These are phyloP conservation scores for Pheucticus melanocephalus DNA, from an alignment of 2,113 vertebrate species.

Conservation along the genomic window DNA sequence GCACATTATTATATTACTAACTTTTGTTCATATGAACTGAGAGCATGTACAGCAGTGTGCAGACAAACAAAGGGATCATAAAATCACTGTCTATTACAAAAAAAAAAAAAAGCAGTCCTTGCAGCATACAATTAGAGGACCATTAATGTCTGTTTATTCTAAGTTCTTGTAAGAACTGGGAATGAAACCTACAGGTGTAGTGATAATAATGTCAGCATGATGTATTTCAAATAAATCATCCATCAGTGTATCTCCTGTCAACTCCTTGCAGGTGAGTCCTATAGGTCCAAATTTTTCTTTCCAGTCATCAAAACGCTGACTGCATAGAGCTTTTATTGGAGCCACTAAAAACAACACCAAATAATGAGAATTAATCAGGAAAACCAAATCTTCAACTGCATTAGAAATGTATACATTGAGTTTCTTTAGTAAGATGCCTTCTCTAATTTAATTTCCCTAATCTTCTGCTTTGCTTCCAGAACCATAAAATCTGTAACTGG, in stretches of 20 bases:
- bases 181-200: slow-evolving; percentile 88
- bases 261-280: slow-evolving; percentile 91
- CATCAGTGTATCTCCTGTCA: slow-evolving; percentile 94
- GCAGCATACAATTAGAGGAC: neutral
- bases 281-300: slow-evolving; percentile 92
- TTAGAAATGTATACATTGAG: neutral
- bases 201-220: slow-evolving; percentile 92
- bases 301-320: slow-evolving; percentile 94
- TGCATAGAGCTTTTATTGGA: slow-evolving; percentile 96
- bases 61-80: neutral
- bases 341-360: slow-evolving; percentile 83
- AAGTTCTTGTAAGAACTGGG: neutral
- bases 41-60: neutral
- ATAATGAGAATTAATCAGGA: neutral
- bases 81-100: neutral
- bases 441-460: neutral
- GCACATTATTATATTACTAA: neutral
- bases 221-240: slow-evolving; percentile 98
- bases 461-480: neutral
- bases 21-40: neutral
- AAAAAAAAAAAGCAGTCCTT: neutral
- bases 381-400: neutral
- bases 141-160: neutral
- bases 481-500: neutral
- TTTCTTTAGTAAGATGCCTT: neutral